Conservation (phyloP, 2,797 vertebrate species). For the Lemur catta region DNA sequence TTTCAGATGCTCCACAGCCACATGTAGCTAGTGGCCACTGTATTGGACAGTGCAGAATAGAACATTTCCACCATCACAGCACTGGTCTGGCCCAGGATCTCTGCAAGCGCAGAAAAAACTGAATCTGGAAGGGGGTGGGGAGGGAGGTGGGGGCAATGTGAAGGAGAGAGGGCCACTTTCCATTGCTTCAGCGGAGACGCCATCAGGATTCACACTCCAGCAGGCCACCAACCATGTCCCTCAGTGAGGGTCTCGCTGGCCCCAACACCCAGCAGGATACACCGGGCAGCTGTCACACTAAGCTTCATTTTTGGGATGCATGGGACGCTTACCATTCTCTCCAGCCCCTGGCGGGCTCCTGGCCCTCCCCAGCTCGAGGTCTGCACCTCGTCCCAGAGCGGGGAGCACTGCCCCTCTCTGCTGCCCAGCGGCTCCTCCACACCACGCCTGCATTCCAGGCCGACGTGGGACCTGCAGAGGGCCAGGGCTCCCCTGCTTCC, state of each 20-base stretch:
- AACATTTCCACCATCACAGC: not conserved
- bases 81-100: not conserved
- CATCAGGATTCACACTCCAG: not conserved
- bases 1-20: not conserved
- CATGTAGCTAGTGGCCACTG: accelerated
- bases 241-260: not conserved
- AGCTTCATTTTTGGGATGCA: slow-evolving; percentile 73
- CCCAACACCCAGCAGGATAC: not conserved
- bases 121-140: not conserved
- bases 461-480: not conserved
- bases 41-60: accelerated
- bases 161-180: not conserved
- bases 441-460: not conserved
- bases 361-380: slow-evolving; percentile 64
- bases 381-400: not conserved
- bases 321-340: slow-evolving; percentile 74
- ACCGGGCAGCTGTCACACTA: slow-evolving; percentile 77
- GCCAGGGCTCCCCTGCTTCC: not conserved
- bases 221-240: not conserved
- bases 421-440: not conserved
- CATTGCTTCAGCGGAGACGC: not conserved
- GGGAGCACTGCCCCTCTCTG: not conserved
- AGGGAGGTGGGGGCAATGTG: too few relatives aligned
- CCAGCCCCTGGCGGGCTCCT: slow-evolving; percentile 60
- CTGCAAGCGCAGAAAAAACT: not conserved